Conservation (phyloP, 2,113 vertebrate species). For the Nanorana parkeri region DNA sequence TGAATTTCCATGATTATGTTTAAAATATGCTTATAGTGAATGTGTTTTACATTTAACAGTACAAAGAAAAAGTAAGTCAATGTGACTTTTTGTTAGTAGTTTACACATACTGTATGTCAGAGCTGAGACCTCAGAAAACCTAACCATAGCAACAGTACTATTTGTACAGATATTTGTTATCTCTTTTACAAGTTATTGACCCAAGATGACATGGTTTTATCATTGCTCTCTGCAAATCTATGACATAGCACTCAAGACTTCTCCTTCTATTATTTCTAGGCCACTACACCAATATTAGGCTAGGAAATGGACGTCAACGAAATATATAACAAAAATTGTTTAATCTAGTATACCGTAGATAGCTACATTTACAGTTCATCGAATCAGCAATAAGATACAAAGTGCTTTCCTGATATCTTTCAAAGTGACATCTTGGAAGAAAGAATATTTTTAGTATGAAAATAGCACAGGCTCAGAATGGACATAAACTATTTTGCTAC, state of each 20-base stretch:
- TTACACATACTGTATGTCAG: too few species aligned
- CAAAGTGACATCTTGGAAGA: slow-evolving; percentile 20
- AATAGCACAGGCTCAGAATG: slow-evolving; percentile 29
- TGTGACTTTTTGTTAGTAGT: too few species aligned
- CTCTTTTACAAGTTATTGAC: not conserved
- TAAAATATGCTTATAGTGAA: too few species aligned
- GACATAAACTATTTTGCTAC: not conserved
- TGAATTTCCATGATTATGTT: too few species aligned
- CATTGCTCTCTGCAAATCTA: slow-evolving; percentile 5
- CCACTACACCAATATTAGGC: not conserved
- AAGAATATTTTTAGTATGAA: slow-evolving; percentile 19
- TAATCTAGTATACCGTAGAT: slow-evolving; percentile 35
- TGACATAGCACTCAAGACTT: slow-evolving; percentile 10
- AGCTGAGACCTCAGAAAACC: too few species aligned
- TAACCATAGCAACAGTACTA: too few species aligned
- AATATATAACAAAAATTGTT: not conserved
- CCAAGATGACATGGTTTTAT: not conserved
- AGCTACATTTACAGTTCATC: not conserved
- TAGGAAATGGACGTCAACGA: not conserved
- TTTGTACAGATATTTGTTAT: not conserved
- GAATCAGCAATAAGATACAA: slow-evolving; percentile 33
- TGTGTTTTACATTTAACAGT: too few species aligned
- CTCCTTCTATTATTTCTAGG: not conserved
- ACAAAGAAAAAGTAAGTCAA: too few species aligned
- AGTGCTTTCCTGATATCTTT: not conserved